Evolutionary conservation across 1,140 invertebrate genomes (phyloP), one percentile per base, ranked within the genome.

Genomic region (Hylaeus anthracinus): DNA sequence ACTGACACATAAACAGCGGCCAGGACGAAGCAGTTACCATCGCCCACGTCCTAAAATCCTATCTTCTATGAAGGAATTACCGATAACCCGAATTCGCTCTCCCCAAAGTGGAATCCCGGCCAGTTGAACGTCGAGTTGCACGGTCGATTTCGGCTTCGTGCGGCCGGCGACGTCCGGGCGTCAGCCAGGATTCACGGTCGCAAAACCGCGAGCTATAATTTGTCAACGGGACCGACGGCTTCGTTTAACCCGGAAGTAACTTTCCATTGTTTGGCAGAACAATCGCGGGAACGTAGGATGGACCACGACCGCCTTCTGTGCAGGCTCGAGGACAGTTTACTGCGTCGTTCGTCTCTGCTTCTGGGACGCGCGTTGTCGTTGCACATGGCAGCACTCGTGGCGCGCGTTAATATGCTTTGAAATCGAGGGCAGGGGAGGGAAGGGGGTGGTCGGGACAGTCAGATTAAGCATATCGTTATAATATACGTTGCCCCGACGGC

Each of bases 401-500:
- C 37, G 63, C 53, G 63, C 66, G 84, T 84, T 85, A 84, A 81
- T 85, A 72, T 85, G 51, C 72, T 26, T 26, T 26, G 26, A 26
- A 26, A 26, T 26, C 26, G 26, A 67, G 51, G 41, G 26, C 26
- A 53, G 43, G 51, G 10, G 26, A 55, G 53, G n/a, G 75, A 2
- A 15, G 10, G 51, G 51, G 51, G 10, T 53, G 10, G 51, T 5
- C 48, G 5, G 37, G 58, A 60, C 71, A 61, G 65, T 76, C 26
- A 66, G 84, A 88, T 88, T 85, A 88, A 86, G 84, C 84, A 82
- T 86, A 88, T 86, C 87, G 82, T 86, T 88, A 81, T 83, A 85
- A 85, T 83, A 64, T 88, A 85, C 79, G 73, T 79, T 82, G 66
- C 75, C 64, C 26, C 58, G 37, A 60, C 78, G 66, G 53, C 41